These are phyloP conservation scores for Ophiothrix spiculata DNA, from an alignment of 35 echinoderm and acorn worm genomes.

Conservation along the genomic window DNA sequence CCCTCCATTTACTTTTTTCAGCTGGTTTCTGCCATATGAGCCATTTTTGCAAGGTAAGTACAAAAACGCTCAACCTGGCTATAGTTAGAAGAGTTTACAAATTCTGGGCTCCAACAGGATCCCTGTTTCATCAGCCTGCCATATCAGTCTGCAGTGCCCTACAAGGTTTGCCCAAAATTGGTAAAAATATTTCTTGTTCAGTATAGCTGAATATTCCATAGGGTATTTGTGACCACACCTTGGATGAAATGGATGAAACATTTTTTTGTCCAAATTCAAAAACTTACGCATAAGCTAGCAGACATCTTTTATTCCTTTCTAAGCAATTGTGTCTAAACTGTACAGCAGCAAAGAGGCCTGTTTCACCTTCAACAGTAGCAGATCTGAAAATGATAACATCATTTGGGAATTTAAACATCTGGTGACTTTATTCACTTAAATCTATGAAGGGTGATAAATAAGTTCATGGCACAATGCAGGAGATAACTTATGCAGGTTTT, in stretches of 20 bases:
- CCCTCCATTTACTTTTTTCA: no score
- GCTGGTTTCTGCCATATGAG: no score
- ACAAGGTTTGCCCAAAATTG: background rate
- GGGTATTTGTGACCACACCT: background rate
- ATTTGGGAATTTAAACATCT: background rate
- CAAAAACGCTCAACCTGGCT: no score
- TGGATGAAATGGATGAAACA: background rate
- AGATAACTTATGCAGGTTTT: background rate
- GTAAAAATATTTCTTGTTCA: background rate
- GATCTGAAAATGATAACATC: constrained; percentile 27
- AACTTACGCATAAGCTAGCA: constrained; percentile 92
- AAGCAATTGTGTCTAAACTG: constrained; percentile 94
- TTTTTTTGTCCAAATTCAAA: background rate
- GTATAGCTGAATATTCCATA: background rate
- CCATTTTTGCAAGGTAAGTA: no score
- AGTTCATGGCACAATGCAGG: background rate
- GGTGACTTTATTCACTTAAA: background rate
- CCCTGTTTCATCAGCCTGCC: background rate
- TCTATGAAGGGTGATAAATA: background rate
- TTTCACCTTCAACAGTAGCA: constrained; percentile 65
- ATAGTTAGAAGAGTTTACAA: no score
- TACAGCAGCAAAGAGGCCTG: constrained; percentile 63
- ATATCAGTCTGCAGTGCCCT: background rate
- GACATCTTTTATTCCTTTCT: constrained; percentile 87
- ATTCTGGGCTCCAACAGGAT: background rate